Evolutionary conservation across 2,888 invertebrate species (phyloP).

Genomic region (Lomographa bimaculata): DNA sequence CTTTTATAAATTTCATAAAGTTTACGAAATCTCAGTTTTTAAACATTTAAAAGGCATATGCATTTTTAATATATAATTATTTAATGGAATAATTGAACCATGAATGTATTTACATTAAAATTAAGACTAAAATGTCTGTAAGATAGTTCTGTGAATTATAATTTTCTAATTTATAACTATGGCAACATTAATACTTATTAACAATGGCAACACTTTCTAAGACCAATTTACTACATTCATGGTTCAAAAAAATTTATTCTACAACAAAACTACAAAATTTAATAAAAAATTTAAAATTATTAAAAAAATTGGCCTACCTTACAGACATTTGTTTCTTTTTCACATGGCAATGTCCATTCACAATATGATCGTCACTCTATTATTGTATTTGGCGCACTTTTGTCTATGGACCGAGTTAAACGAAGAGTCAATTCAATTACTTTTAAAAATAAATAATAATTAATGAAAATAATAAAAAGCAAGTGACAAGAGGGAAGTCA

Average conservation of each 20-base stretch:
- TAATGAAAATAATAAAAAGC: slow-evolving; percentile 45
- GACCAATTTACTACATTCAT: slow-evolving; percentile 61
- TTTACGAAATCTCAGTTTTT: slow-evolving; percentile 1
- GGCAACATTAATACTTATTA: no score
- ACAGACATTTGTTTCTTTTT: slow-evolving; percentile 72
- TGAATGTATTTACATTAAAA: slow-evolving; percentile 56
- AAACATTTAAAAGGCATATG: neutral
- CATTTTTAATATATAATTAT: neutral
- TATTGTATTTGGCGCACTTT: slow-evolving; percentile 33
- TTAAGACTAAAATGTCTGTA: slow-evolving; percentile 75
- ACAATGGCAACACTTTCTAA: no score
- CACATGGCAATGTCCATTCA: slow-evolving; percentile 73
- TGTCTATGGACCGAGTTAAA: slow-evolving; percentile 21
- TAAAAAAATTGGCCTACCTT: slow-evolving; percentile 75
- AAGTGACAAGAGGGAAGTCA: slow-evolving; percentile 73
- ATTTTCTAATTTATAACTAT: slow-evolving; percentile 17
- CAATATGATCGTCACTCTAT: slow-evolving; percentile 70
- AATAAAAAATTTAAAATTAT: slow-evolving; percentile 44
- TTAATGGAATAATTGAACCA: slow-evolving; percentile 58
- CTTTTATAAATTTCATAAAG: no score
- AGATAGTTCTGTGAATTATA: no score
- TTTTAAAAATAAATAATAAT: no score
- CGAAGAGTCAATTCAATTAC: neutral
- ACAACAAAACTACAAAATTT: slow-evolving; percentile 36
- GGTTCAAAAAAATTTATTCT: slow-evolving; percentile 57